Percentiles rank a stretch among this genome's conserved stretches.
Conservation (phyloP, 2,888 invertebrate genomes). For the Conchocele bisecta region DNA sequence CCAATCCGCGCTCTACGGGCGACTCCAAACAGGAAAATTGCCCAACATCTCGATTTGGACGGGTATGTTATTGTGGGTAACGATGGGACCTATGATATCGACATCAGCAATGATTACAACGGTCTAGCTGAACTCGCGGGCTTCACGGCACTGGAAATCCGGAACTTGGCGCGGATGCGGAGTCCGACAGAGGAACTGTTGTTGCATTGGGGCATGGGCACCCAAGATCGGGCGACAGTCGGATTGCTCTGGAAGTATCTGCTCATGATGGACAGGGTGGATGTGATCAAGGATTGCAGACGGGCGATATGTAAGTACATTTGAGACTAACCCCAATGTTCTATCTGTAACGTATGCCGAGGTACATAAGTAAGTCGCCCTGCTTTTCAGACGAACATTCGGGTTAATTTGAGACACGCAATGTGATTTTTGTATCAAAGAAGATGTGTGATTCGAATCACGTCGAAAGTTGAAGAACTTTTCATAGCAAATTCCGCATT, state of each 20-base stretch:
- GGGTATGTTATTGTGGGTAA: slow-evolving; percentile 34
- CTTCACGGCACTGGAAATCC: slow-evolving; percentile 48
- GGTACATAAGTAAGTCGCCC: too few relatives aligned
- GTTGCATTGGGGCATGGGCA: slow-evolving; percentile 42
- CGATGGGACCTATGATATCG: too few relatives aligned
- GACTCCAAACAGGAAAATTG: slow-evolving; percentile 37
- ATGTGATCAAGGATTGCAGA: slow-evolving; percentile 52
- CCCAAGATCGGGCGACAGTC: slow-evolving; percentile 26
- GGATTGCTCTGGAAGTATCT: slow-evolving; percentile 51
- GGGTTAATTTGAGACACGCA: too few relatives aligned
- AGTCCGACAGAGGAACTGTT: slow-evolving; percentile 47
- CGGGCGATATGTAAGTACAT: slow-evolving; percentile 47
- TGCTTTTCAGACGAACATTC: too few relatives aligned
- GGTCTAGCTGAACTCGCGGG: slow-evolving; percentile 59
- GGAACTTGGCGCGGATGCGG: slow-evolving; percentile 33
- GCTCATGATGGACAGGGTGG: slow-evolving; percentile 45
- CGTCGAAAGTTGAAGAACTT: too few relatives aligned
- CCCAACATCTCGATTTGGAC: slow-evolving; percentile 40
- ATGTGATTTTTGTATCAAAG: too few relatives aligned
- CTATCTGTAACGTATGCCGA: too few relatives aligned
- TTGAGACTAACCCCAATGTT: too few relatives aligned
- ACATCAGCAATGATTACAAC: slow-evolving; percentile 47
- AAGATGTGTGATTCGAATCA: too few relatives aligned
- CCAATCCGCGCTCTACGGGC: slow-evolving; percentile 42
- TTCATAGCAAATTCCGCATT: too few relatives aligned